Percentiles rank a stretch among this genome's conserved stretches.
phyloP scores from a whole-genome alignment of 2,888 invertebrate genomes.

The Mythimna vitellina region DNA sequence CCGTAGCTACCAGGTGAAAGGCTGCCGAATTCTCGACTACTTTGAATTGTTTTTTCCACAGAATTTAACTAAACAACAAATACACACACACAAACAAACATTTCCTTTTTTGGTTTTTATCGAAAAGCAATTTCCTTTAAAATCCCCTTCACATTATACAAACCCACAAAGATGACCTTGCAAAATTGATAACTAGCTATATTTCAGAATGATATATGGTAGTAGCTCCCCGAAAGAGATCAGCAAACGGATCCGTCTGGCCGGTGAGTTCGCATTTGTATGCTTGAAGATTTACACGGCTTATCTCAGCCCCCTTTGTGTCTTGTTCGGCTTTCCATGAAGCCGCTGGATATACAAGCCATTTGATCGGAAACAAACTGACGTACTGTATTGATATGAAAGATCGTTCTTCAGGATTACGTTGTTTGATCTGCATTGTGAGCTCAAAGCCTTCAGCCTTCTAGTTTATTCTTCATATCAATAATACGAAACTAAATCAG shows the following conservation, averaged over 20 bases:
- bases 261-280: conserved; percentile 74
- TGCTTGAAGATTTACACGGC: conserved; percentile 78
- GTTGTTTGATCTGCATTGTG: conserved; percentile 61
- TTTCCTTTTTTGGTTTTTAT: neutral
- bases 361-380: conserved; percentile 71
- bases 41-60: neutral
- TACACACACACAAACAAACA: no score
- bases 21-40: neutral
- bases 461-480: conserved; percentile 57
- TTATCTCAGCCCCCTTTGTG: conserved; percentile 76
- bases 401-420: conserved; percentile 64
- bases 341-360: conserved; percentile 67
- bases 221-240: conserved; percentile 67
- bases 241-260: conserved; percentile 67
- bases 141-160: conserved; percentile 25
- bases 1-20: neutral
- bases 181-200: conserved; percentile 64
- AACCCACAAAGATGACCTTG: conserved; percentile 44
- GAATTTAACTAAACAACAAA: neutral
- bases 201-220: conserved; percentile 68
- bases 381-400: conserved; percentile 66
- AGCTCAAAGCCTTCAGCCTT: conserved; percentile 44
- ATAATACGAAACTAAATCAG: conserved; percentile 62
- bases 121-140: conserved; percentile 30
- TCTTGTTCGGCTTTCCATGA: conserved; percentile 73